Base-by-base conservation (phyloP, 2,888 invertebrate species). In the Dryadula phaetusa region DNA sequence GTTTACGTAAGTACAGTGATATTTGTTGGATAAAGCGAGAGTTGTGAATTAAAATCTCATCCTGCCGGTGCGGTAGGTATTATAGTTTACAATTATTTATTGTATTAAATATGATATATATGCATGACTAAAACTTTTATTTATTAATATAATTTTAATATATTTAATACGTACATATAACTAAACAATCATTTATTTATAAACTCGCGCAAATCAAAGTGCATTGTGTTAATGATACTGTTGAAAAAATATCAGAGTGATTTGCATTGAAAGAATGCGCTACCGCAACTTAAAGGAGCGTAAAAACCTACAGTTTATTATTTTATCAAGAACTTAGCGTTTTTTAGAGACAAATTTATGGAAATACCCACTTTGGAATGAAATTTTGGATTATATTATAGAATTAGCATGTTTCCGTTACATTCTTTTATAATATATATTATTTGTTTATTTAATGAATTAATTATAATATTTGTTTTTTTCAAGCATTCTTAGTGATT, bases 241-340 rank as follows among this genome's bases (percentile, higher is more conserved):
- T 37, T 54, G 8, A 37, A 40, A 56, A 56, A 25, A 25, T 22
- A 54, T 25, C n/a, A 4, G 3, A n/a, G 0, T 56, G 8, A 56
- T 56, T 56, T 40, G 22, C 56, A 56, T 56, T 40, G 40, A 37
- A 60, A 46, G 44, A 60, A 60, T 60, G 60, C 14, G 32, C 44
- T 40, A 56, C 22, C 22, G 22, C 56, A n/a, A n/a, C 22, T 18
- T 14, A 20, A 28, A 18, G 44, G 25, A 25, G 44, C 28, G 42
- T 60, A 44, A 44, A 44, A 60, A 18, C 42, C 60, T 44, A 16
- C 18, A 32, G 18, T 60, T 32, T 60, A 60, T 60, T 60, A 42
- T 60, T 42, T 44, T 60, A 28, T 60, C 14, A 7, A 16, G 10
- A 60, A 44, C n/a, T n/a, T n/a, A 25, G 28, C 7, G 28, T 8